A percentile compares a stretch with the other conserved stretches of the same genome.
Conservation (phyloP, 2,797 vertebrate genomes). For the Tapirus indicus region DNA sequence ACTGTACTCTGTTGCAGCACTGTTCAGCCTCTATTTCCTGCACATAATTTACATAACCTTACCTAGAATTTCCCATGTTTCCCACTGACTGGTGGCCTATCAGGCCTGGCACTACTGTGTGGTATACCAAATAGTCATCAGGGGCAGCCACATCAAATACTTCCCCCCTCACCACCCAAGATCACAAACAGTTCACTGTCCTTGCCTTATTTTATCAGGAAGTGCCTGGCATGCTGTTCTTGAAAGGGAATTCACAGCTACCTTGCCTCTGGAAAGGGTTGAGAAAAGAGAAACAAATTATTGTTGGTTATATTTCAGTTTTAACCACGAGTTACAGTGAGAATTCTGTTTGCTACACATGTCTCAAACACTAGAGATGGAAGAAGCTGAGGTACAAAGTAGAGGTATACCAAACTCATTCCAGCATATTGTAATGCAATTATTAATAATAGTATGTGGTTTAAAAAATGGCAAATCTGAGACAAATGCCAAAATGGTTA, state of each 20-base stretch:
- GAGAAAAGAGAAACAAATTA: not conserved
- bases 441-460: not conserved
- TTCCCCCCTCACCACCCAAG: not conserved
- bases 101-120: not conserved
- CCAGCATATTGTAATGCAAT: not conserved
- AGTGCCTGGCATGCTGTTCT: not conserved
- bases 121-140: not conserved
- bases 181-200: not conserved
- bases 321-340: not conserved
- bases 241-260: not conserved
- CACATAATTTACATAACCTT: not conserved
- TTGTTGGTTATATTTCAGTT: not conserved
- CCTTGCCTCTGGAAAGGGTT: not conserved
- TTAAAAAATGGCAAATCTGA: not conserved
- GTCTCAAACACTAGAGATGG: not conserved
- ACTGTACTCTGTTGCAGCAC: not conserved
- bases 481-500: not conserved
- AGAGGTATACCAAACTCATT: not conserved
- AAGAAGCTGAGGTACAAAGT: not conserved
- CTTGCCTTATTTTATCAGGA: not conserved
- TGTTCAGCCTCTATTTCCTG: not conserved
- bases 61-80: slow-evolving; percentile 2
- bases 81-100: not conserved
- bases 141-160: not conserved
- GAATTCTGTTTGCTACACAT: not conserved